Evolutionary conservation across 2,888 invertebrate genomes (phyloP).

Genomic region (Drosophila acutilabella): DNA sequence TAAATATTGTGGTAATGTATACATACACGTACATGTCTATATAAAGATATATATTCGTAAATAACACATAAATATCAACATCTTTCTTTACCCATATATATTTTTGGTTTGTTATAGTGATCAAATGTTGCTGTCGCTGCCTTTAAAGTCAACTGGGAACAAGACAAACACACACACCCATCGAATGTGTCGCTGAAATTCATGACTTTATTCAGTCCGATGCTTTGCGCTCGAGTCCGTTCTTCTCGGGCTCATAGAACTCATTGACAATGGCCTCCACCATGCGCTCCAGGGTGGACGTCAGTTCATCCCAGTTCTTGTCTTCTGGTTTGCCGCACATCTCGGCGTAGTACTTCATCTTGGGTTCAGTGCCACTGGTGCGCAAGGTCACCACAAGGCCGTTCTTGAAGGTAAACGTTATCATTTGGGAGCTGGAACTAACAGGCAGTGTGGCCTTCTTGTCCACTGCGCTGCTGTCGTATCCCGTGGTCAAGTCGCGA

Average conservation of each 20-base stretch:
- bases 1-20: slow-evolving; percentile 30
- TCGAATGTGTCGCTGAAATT: slow-evolving; percentile 35
- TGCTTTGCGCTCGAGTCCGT: slow-evolving; percentile 86
- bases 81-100: slow-evolving; percentile 28
- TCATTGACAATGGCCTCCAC: slow-evolving; percentile 92
- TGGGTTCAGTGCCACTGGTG: slow-evolving; percentile 99
- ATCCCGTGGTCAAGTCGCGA: slow-evolving; percentile 94
- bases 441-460: slow-evolving; percentile 90
- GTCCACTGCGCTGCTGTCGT: slow-evolving; percentile 90
- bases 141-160: slow-evolving; percentile 8
- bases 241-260: slow-evolving; percentile 91
- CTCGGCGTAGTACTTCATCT: slow-evolving; percentile 99
- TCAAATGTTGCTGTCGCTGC: slow-evolving; percentile 8
- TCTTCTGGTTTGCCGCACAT: slow-evolving; percentile 89
- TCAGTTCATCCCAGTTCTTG: slow-evolving; percentile 88
- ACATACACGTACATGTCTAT: slow-evolving; percentile 18
- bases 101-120: slow-evolving; percentile 43
- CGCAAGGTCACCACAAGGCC: slow-evolving; percentile 95
- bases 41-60: slow-evolving; percentile 19
- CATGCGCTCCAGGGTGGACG: slow-evolving; percentile 89
- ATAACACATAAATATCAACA: slow-evolving; percentile 34
- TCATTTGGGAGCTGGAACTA: slow-evolving; percentile 92
- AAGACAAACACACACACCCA: not conserved
- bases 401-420: slow-evolving; percentile 95
- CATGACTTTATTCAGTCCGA: slow-evolving; percentile 41